Evolutionary conservation across 1,140 invertebrate genomes (phyloP), one percentile per base, ranked within the genome.

Genomic region (Pachypsylla venusta): DNA sequence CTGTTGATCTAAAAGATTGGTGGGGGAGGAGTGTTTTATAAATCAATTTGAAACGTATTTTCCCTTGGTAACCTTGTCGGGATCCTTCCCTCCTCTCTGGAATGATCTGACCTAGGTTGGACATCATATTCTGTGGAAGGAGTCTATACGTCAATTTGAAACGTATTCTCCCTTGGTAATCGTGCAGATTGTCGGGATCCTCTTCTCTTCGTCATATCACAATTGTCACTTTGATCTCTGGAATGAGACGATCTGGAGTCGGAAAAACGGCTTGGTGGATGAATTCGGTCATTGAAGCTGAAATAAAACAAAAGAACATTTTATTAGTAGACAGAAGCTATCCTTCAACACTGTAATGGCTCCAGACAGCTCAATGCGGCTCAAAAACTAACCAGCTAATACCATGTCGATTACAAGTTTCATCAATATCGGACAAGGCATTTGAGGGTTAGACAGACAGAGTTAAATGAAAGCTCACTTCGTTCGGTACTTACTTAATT

Each of bases 281-380:
- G 77, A 68, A 78, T 75, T 65, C 77, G 74, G 68, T 77, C 73
- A 69, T 73, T 70, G 72, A 78, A 78, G 73, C 76, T 70, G 71
- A 73, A 71, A 68, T 72, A 69, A 73, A 68, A 72, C 69, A 71
- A 71, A 65, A 72, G 71, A 73, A 72, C 73, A 70, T 70, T 72
- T 71, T 72, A 71, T 71, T 25, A 14, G 14, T 40, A 60, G 56
- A 55, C 25, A 39, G 7, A 16, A 16, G 1, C n/a, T 54, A 2
- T 14, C 12, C 13, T 54, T 27, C 24, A 59, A 48, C 1, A 22
- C 2, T 7, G 14, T 25, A 14, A 13, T 28, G 55, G 4, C 7
- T n/a, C 12, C 16, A 5, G 4, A n/a, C 2, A 10, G 35, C n/a
- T 56, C 5, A 25, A n/a, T 16, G 5, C 26, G n/a, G n/a, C n/a